phyloP scores from a whole-genome alignment of 2,113 vertebrate species.

The Typhlomys cinereus region DNA sequence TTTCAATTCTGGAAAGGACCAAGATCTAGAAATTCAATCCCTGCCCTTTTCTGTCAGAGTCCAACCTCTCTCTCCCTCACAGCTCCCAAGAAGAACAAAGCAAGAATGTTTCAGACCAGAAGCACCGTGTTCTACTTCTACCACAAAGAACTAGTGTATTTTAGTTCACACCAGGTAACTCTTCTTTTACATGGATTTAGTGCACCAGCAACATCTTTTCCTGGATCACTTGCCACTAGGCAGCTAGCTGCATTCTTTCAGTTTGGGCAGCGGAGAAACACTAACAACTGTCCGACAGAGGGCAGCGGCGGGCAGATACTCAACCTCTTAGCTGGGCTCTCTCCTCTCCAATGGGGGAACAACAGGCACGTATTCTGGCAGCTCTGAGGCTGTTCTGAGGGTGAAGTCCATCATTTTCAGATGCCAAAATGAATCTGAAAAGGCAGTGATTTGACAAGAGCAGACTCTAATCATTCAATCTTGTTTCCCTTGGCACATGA shows the following conservation, averaged over 20 bases:
- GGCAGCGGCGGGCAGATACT: conserved; percentile 49
- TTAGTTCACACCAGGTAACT: not conserved
- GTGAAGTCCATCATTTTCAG: not conserved
- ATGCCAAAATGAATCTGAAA: conserved; percentile 6
- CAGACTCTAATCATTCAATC: not conserved
- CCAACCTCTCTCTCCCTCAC: not conserved
- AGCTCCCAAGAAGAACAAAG: not conserved
- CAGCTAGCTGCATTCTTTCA: not conserved
- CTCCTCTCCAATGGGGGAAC: not conserved
- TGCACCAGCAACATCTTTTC: not conserved
- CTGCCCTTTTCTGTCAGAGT: not conserved
- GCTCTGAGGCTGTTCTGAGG: not conserved
- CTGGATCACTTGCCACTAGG: not conserved
- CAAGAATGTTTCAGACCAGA: not conserved
- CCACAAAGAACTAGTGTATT: not conserved
- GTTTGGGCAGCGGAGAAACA: not conserved
- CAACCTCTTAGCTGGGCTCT: not conserved
- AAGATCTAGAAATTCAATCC: not conserved
- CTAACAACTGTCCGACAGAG: conserved; percentile 63
- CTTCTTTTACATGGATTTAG: not conserved
- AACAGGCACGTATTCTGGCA: not conserved
- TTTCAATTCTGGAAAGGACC: not conserved
- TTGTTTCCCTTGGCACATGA: not conserved
- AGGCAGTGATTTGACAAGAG: not conserved
- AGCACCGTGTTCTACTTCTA: not conserved